Evolutionary conservation across 2,888 invertebrate genomes (phyloP), one percentile per base, ranked within the genome.

Genomic region (Zele albiditarsus): DNA sequence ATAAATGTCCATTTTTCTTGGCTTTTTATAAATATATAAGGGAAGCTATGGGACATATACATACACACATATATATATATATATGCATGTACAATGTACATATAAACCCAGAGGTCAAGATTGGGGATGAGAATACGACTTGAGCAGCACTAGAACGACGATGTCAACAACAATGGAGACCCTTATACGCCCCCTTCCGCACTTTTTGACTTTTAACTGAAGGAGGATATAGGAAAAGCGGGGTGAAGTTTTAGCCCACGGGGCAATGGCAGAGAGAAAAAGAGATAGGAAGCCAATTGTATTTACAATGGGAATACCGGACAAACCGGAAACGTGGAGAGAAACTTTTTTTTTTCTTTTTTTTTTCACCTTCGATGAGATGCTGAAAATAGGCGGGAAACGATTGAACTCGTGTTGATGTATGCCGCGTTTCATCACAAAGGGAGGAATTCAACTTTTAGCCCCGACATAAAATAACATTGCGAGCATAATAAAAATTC

Each of bases 251-350:
- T 20, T 63, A 53, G 25, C 25, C n/a, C 23, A 42, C 27, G 71
- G 65, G 20, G 58, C 46, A 46, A 20, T 31, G 31, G 57, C n/a
- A 53, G 57, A 63, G 68, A 31, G 67, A 71, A 31, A 46, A 42
- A 38, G 70, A 66, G 76, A 63, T 62, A 71, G 58, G 67, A 69
- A 72, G 70, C 63, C 38, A 71, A 58, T 38, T 25, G 31, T 71
- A 53, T 53, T 57, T 27, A 62, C 62, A 71, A 71, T 62, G n/a
- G 62, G 60, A 33, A 71, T 60, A 53, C 53, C 83, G 84, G 85
- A 83, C 84, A 78, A 80, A 83, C 86, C 85, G 86, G 86, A 86
- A 85, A 86, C 80, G 79, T 80, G 79, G 20, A 60, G 68, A 68
- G 58, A 71, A 75, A 75, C 58, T 66, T 71, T 23, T 53, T 20